Conservation (phyloP, 2,888 invertebrate genomes). For the Apodemia zela region DNA sequence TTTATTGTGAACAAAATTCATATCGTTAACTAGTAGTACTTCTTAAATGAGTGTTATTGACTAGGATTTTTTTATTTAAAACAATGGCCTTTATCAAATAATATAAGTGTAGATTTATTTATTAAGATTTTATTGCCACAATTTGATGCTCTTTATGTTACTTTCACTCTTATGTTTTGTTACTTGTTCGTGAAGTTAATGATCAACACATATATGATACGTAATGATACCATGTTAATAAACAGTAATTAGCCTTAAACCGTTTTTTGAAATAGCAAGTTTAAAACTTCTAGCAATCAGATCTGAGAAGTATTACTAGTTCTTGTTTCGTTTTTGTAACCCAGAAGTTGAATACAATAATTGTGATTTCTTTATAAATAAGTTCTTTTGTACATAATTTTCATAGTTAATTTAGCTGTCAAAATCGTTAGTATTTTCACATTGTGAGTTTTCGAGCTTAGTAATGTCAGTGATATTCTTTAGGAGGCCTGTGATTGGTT, state of each 20-base stretch:
- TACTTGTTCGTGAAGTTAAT: no score
- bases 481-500: not conserved
- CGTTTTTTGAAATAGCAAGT: no score
- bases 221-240: no score
- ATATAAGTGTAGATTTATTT: no score
- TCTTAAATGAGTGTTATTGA: not conserved
- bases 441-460: not conserved
- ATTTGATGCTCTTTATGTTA: no score
- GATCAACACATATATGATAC: no score
- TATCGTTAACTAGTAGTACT: constrained; percentile 8
- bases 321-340: not conserved
- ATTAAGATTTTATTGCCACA: no score
- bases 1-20: not conserved
- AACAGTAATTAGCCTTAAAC: no score
- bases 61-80: not conserved
- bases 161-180: no score
- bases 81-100: no score
- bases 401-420: constrained; percentile 14
- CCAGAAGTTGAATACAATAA: not conserved
- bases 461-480: not conserved
- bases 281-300: no score
- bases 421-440: not conserved
- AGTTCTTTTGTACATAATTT: constrained; percentile 12
- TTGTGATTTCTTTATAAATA: constrained; percentile 2
- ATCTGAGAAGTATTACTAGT: constrained; percentile 10